A percentile compares a stretch with the other conserved stretches of the same genome.
These are phyloP conservation scores for Enteromius treurensis DNA, from an alignment of 2,797 vertebrate genomes.

Conservation along the genomic window DNA sequence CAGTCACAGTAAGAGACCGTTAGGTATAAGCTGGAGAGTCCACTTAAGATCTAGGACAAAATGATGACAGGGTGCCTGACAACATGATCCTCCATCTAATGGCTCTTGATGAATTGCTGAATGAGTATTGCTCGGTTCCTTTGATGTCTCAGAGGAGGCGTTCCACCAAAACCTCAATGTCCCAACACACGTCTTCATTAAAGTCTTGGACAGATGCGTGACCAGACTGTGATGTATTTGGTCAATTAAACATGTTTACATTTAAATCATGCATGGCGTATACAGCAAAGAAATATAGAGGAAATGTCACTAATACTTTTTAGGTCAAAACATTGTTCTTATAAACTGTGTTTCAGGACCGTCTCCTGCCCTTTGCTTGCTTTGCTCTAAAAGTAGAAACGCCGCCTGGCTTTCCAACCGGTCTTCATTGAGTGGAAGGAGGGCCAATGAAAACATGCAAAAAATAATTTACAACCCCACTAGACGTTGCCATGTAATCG, in stretches of 20 bases:
- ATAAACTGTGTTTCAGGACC: conserved; percentile 21
- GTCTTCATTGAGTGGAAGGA: conserved; percentile 57
- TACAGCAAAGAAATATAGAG: conserved; percentile 13
- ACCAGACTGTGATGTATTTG: conserved; percentile 13
- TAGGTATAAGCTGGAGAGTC: conserved; percentile 12
- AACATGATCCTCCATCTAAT: conserved; percentile 56
- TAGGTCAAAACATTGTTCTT: conserved; percentile 19
- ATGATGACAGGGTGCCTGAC: conserved; percentile 53
- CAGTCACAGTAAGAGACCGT: neutral
- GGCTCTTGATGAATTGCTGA: conserved; percentile 51
- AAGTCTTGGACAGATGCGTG: conserved; percentile 29
- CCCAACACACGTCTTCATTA: conserved; percentile 43
- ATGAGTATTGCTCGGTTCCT: conserved; percentile 34
- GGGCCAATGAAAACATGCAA: conserved; percentile 61
- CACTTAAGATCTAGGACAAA: conserved; percentile 31
- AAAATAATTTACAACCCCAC: conserved; percentile 61
- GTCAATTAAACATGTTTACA: conserved; percentile 11
- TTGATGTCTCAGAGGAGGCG: conserved; percentile 48
- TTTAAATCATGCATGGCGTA: conserved; percentile 15
- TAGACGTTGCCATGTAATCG: conserved; percentile 66
- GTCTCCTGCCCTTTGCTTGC: conserved; percentile 23
- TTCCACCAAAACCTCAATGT: conserved; percentile 51
- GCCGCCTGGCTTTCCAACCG: conserved; percentile 21
- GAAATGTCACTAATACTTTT: conserved; percentile 22
- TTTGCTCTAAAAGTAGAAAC: conserved; percentile 46